phyloP scores from a whole-genome alignment of 2,797 vertebrate genomes.

The Coilia nasus region DNA sequence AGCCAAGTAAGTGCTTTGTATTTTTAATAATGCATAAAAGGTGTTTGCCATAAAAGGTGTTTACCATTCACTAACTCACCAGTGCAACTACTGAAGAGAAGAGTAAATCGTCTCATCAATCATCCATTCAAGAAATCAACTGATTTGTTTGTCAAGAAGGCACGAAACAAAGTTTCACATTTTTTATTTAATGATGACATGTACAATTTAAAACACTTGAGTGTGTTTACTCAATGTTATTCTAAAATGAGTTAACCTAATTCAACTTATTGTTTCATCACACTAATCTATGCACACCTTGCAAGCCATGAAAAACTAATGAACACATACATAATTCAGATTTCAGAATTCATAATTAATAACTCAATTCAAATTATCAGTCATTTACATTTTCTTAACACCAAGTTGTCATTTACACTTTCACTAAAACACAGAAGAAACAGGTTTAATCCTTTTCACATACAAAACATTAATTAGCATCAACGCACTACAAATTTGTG shows the following conservation, averaged over 20 bases:
- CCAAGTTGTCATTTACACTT: background rate
- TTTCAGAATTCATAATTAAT: too few species aligned
- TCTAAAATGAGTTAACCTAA: background rate
- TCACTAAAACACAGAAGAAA: background rate
- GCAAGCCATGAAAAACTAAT: background rate
- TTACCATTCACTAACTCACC: too few species aligned
- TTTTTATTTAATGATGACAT: conserved; percentile 5
- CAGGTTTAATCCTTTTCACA: background rate
- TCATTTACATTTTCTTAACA: background rate
- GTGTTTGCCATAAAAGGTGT: too few species aligned
- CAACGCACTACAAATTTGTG: background rate
- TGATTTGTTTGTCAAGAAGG: background rate
- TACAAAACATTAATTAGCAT: background rate
- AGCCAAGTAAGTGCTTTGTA: too few species aligned
- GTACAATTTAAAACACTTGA: background rate
- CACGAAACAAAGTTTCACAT: background rate
- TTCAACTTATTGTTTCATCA: background rate
- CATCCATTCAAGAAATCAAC: background rate
- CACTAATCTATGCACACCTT: background rate
- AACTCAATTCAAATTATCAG: too few species aligned
- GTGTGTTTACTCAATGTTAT: background rate
- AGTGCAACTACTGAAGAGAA: background rate
- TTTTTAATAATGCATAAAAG: too few species aligned
- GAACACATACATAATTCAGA: background rate
- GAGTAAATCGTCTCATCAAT: background rate